phyloP scores from a whole-genome alignment of 1,140 invertebrate species.

The Hypsibius dujardini region DNA sequence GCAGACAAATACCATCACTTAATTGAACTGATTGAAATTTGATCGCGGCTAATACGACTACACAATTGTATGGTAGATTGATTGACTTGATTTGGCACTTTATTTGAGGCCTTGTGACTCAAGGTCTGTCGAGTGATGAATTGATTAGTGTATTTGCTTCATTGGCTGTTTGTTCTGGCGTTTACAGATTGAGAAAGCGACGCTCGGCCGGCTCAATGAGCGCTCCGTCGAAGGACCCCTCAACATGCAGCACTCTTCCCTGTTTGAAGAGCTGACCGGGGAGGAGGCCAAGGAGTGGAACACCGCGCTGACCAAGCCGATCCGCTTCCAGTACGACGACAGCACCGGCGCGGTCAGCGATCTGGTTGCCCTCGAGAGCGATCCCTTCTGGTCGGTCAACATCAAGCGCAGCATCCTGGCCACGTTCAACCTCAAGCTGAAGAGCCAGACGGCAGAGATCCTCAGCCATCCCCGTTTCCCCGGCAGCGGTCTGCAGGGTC shows the following conservation, averaged over 20 bases:
- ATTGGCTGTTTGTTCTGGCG: no score
- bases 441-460: neutral
- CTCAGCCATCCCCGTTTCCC: no score
- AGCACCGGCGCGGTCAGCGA: slow-evolving; percentile 22
- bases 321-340: slow-evolving; percentile 21
- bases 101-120: no score
- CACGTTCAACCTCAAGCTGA: slow-evolving; percentile 30
- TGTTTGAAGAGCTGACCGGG: neutral
- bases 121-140: no score
- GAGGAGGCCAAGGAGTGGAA: slow-evolving; percentile 1
- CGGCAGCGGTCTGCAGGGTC: neutral
- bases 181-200: slow-evolving; percentile 9
- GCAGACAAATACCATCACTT: no score
- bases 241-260: neutral
- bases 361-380: slow-evolving; percentile 25
- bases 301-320: slow-evolving; percentile 22
- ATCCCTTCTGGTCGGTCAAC: slow-evolving; percentile 31
- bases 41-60: no score
- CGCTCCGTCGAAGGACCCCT: neutral
- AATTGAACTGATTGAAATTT: no score
- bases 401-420: slow-evolving; percentile 30
- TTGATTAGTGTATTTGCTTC: no score
- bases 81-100: no score
- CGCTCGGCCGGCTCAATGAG: neutral
- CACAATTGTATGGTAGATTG: no score